These are phyloP conservation scores for Bombus pyrosoma DNA, from an alignment of 1,140 invertebrate species.

Conservation along the genomic window DNA sequence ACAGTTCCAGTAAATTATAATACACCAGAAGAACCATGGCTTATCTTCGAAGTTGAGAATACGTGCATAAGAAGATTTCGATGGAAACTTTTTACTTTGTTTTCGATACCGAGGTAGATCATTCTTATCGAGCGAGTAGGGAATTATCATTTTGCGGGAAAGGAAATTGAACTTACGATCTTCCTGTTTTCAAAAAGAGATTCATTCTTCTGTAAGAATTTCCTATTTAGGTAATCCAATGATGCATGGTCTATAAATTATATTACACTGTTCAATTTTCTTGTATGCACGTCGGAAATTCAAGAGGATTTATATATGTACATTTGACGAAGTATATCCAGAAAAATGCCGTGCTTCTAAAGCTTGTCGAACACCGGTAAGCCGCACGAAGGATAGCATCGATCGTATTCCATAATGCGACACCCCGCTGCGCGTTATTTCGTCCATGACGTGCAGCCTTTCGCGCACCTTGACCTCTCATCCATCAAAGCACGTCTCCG, in stretches of 20 bases:
- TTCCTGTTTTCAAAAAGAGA: too few relatives aligned
- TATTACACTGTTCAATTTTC: too few relatives aligned
- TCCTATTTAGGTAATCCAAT: too few relatives aligned
- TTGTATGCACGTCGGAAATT: too few relatives aligned
- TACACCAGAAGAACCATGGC: background rate
- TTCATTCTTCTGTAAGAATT: too few relatives aligned
- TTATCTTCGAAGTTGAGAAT: background rate
- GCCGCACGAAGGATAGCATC: slow-evolving; percentile 39
- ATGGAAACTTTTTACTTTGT: background rate
- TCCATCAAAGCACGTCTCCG: slow-evolving; percentile 66
- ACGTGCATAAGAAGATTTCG: background rate
- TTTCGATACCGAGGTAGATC: background rate
- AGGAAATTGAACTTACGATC: background rate
- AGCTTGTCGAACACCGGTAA: slow-evolving; percentile 51
- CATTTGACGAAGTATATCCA: too few relatives aligned
- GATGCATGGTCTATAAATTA: too few relatives aligned
- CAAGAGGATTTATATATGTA: too few relatives aligned
- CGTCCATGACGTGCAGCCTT: slow-evolving; percentile 55
- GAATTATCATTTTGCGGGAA: background rate
- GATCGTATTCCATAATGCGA: slow-evolving; percentile 48
- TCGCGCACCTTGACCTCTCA: slow-evolving; percentile 57
- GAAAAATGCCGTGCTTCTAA: background rate
- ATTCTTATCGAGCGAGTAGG: too few relatives aligned
- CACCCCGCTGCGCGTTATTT: slow-evolving; percentile 52
- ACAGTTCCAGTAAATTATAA: slow-evolving; percentile 24